Evolutionary conservation across 2,797 vertebrate species (phyloP).

Genomic region (Microchirus variegatus): DNA sequence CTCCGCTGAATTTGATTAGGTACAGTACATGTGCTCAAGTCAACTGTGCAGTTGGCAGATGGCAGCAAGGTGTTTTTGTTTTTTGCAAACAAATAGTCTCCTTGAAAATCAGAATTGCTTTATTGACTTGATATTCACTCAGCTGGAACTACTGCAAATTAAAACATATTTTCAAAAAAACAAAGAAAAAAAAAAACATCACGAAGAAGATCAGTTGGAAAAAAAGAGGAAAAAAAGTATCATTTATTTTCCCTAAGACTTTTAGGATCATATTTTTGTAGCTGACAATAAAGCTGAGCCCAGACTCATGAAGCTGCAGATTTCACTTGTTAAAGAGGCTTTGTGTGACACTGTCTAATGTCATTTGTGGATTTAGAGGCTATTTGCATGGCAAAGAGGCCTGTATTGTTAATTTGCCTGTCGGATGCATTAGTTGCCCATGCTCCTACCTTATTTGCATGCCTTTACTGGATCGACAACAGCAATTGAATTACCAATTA

Average conservation of each 20-base stretch:
- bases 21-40: slow-evolving; percentile 95
- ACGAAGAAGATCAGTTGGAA: slow-evolving; percentile 24
- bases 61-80: slow-evolving; percentile 74
- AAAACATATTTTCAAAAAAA: slow-evolving; percentile 40
- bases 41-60: slow-evolving; percentile 87
- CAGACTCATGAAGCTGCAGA: slow-evolving; percentile 50
- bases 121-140: slow-evolving; percentile 73
- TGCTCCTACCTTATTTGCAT: slow-evolving; percentile 75
- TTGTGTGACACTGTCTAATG: slow-evolving; percentile 75
- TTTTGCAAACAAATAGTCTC: slow-evolving; percentile 71
- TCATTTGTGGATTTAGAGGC: slow-evolving; percentile 77
- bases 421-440: slow-evolving; percentile 71
- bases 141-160: slow-evolving; percentile 72
- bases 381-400: slow-evolving; percentile 76
- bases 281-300: slow-evolving; percentile 43
- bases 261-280: slow-evolving; percentile 33
- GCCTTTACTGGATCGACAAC: slow-evolving; percentile 63
- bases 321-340: slow-evolving; percentile 75
- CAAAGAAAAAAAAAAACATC: slow-evolving; percentile 17
- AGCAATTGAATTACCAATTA: slow-evolving; percentile 68
- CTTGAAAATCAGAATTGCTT: slow-evolving; percentile 78
- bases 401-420: slow-evolving; percentile 74
- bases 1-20: slow-evolving; percentile 92
- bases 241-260: slow-evolving; percentile 33
- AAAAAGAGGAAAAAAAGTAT: slow-evolving; percentile 23